Base-by-base conservation (phyloP, 1,140 invertebrate species). In the Frieseomelitta varia region DNA sequence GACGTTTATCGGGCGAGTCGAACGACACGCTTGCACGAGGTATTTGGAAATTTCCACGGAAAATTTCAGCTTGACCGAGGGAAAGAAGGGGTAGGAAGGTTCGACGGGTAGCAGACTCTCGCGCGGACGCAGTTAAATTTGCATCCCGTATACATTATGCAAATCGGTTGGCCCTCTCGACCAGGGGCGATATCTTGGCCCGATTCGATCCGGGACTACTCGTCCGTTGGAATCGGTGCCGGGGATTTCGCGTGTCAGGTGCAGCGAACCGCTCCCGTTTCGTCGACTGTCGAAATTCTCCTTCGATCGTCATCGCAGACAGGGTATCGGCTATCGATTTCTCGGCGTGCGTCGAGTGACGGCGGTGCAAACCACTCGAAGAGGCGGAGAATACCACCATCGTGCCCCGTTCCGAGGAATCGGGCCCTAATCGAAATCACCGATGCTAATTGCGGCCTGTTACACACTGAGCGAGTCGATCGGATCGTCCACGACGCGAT, bases 61-160 rank as follows among this genome's bases (percentile, higher is more conserved):
- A 88, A 88, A 83, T 88, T 86, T 82, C 67, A 39, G 24, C 53
- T 19, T 19, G 21, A n/a, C n/a, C 58, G 15, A 76, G 30, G 30
- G 30, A 30, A 30, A 30, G 30, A 30, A 76, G 24, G 30, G 17
- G 53, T 27, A 4, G 17, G 17, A 61, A 30, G 30, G 39, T 47
- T 85, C 67, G n/a, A 74, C 65, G 19, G 61, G 63, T 68, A 71
- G 61, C 30, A 21, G 82, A 56, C 75, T 85, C 6, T 47, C 39
- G 77, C 14, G 47, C 67, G 58, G 63, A 73, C 87, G 85, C 90
- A 85, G 85, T 88, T 87, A 83, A 88, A 91, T 91, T 91, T 91
- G 86, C 90, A 91, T 91, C 58, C 75, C 75, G 83, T 85, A 87
- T 87, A 87, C 87, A 91, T 91, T 91, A 91, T 91, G 86, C 68